Percentiles rank a stretch among this genome's conserved stretches.
Conservation (phyloP, 2,113 vertebrate species). For the Thalassoma bifasciatum region DNA sequence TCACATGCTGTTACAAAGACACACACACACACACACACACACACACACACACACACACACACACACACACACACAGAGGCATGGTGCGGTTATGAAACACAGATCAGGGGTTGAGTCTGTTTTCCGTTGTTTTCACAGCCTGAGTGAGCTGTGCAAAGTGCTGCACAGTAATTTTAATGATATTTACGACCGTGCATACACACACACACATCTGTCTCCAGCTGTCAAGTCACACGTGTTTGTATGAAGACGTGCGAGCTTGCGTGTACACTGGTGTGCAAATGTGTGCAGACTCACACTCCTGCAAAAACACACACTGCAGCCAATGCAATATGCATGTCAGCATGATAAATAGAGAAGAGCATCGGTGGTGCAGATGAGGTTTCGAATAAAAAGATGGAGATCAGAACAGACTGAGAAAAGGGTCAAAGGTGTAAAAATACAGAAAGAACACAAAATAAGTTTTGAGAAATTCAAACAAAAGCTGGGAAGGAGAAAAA, state of each 20-base stretch:
- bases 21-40: conserved; percentile 15
- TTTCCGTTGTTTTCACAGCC: conserved; percentile 65
- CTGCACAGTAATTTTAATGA: conserved; percentile 62
- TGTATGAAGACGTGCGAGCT: conserved; percentile 33
- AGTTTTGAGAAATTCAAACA: neutral
- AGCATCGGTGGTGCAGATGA: conserved; percentile 30
- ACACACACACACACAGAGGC: conserved; percentile 13
- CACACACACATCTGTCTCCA: conserved; percentile 46
- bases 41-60: conserved; percentile 29
- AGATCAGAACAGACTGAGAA: neutral
- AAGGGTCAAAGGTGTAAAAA: conserved; percentile 15
- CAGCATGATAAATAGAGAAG: conserved; percentile 48
- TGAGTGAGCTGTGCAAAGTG: conserved; percentile 60
- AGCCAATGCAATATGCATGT: conserved; percentile 61
- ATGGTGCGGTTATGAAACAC: conserved; percentile 42
- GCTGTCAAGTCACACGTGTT: conserved; percentile 29
- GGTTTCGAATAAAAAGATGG: conserved; percentile 25
- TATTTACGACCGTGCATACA: conserved; percentile 58
- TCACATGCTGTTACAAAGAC: conserved; percentile 11
- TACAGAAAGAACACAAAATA: neutral
- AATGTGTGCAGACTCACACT: conserved; percentile 1
- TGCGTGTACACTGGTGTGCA: neutral
- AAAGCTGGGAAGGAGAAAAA: conserved; percentile 30
- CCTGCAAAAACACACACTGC: conserved; percentile 12
- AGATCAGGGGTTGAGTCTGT: conserved; percentile 54